Evolutionary conservation across 2,113 vertebrate genomes (phyloP), one percentile per base, ranked within the genome.

Genomic region (Stictonetta naevosa): DNA sequence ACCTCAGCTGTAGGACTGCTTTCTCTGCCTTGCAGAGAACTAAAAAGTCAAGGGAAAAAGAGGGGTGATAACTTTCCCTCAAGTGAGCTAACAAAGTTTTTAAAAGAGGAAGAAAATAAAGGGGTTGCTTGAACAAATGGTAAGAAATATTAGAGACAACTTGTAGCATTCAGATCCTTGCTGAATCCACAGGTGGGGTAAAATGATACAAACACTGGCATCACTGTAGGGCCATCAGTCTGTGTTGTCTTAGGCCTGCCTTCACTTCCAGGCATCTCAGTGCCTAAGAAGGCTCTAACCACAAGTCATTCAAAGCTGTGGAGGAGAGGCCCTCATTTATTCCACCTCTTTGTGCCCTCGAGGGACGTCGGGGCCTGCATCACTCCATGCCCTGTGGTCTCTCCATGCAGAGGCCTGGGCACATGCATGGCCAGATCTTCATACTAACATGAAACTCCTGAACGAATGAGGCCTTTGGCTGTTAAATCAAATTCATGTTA

Each of bases 361-460:
- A 52, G 50, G 34, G 15, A 60, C 0, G 2, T 1, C n/a, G 56
- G 52, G 67, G 26, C 52, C 21, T 23, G 7, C 0, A 0, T 67
- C 5, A 18, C 23, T 38, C 28, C 8, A 5, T 0, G 0, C 58
- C 13, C 46, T 68, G 66, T 1, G 0, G 53, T 81, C n/a, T 22
- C 58, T 64, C 48, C 25, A 0, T 31, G 69, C 62, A 68, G 60
- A 62, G 31, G 31, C 10, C 44, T 55, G n/a, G 46, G 18, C 0
- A 1, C 2, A 0, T 12, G 11, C 0, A 0, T 0, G 7, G 53
- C 13, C 58, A 42, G 34, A 8, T 91, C 66, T n/a, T 84, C 19
- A 48, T 91, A 7, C 55, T 76, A 62, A 60, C 12, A 8, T 38
- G 74, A 63, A 91, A 68, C 44, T 73, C 38, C 34, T 44, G 86